phyloP scores from a whole-genome alignment of 1,140 invertebrate genomes.

The Papilio polytes region DNA sequence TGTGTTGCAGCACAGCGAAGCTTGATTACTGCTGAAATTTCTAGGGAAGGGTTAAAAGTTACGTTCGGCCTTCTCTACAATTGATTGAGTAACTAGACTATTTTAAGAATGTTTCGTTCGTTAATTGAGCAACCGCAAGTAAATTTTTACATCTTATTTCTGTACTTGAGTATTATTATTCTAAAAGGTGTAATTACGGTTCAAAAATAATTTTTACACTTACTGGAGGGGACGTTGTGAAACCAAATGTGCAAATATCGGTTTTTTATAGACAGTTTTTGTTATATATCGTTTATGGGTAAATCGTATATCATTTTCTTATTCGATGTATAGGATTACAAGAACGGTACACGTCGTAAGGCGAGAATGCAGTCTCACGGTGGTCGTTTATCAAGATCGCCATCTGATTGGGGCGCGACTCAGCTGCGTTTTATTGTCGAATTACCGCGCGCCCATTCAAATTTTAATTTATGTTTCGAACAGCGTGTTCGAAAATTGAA shows the following conservation, averaged over 20 bases:
- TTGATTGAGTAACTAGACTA: constrained; percentile 1
- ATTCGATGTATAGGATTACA: background rate
- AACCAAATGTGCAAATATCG: background rate
- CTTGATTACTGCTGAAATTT: constrained; percentile 50
- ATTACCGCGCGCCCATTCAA: constrained; percentile 75
- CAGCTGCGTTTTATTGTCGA: constrained; percentile 83
- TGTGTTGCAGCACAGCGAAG: constrained; percentile 55
- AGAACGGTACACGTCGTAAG: constrained; percentile 12
- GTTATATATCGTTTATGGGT: background rate
- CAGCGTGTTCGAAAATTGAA: constrained; percentile 59
- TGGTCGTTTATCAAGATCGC: constrained; percentile 82
- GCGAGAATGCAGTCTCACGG: constrained; percentile 78
- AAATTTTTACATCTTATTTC: no score
- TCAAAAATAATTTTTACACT: no score
- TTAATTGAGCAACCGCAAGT: background rate
- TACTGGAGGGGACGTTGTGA: background rate
- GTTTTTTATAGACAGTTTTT: background rate
- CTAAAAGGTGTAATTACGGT: no score
- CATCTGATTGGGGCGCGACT: constrained; percentile 78
- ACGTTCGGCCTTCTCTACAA: background rate
- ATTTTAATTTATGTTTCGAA: constrained; percentile 81
- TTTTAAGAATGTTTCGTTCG: background rate
- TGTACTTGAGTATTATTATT: background rate
- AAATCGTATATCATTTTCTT: constrained; percentile 17
- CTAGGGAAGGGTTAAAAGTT: constrained; percentile 33